Evolutionary conservation across 2,888 invertebrate species (phyloP).

Genomic region (Himalopsyche tibetana): DNA sequence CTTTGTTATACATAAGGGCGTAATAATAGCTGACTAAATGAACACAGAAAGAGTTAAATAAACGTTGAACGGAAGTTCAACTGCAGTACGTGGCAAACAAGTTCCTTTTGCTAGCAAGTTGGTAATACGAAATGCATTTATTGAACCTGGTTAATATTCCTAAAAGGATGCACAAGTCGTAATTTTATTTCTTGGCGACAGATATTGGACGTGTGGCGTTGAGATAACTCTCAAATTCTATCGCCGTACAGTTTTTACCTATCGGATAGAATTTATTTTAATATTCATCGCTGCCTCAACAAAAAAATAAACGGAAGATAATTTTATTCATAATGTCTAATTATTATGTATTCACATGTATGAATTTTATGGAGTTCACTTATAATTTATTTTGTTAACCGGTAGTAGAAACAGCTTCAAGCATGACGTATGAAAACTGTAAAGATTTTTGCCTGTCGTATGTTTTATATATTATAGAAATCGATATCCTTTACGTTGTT

Average conservation of each 20-base stretch:
- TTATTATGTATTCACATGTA: too few relatives aligned
- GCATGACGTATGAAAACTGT: too few relatives aligned
- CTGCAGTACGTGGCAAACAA: conserved; percentile 50
- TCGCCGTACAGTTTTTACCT: background rate
- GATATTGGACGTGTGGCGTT: conserved; percentile 25
- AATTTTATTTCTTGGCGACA: conserved; percentile 38
- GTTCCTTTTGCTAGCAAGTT: conserved; percentile 50
- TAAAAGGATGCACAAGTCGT: conserved; percentile 37
- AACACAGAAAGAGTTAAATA: conserved; percentile 31
- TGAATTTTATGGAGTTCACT: too few relatives aligned
- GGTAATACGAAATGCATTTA: conserved; percentile 49
- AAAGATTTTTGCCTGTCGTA: too few relatives aligned
- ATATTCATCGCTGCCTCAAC: conserved; percentile 1
- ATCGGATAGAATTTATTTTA: background rate
- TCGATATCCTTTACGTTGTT: too few relatives aligned
- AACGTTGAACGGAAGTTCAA: conserved; percentile 52
- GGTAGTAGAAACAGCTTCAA: too few relatives aligned
- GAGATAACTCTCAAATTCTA: conserved; percentile 21
- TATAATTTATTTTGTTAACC: too few relatives aligned
- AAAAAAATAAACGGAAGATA: background rate
- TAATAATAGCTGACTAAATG: background rate
- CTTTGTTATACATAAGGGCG: background rate
- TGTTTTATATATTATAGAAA: too few relatives aligned
- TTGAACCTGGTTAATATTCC: conserved; percentile 50
- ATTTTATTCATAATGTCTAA: background rate